These are phyloP conservation scores for Onthophagus sagittarius DNA, from an alignment of 2,888 invertebrate genomes.

Conservation along the genomic window DNA sequence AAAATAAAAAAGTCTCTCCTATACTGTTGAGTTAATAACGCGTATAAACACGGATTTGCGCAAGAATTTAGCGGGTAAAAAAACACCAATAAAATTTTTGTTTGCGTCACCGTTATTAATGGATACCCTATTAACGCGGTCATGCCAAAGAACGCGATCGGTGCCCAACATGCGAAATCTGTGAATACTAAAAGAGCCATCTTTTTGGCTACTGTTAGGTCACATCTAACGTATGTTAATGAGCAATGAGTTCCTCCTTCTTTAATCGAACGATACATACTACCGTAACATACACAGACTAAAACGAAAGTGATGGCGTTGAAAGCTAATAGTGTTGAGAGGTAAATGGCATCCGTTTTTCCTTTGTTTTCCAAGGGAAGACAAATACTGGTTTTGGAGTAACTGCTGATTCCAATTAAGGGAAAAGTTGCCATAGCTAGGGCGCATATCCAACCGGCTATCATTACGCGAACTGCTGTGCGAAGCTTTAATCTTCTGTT, in stretches of 20 bases:
- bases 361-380: conserved; percentile 59
- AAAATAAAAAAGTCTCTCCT: conserved; percentile 56
- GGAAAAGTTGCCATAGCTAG: conserved; percentile 58
- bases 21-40: conserved; percentile 63
- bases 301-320: conserved; percentile 61
- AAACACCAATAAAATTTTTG: conserved; percentile 59
- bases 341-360: conserved; percentile 54
- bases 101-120: conserved; percentile 54
- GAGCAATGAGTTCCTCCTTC: conserved; percentile 54
- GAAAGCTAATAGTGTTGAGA: conserved; percentile 55
- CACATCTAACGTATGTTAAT: conserved; percentile 47
- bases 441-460: conserved; percentile 57
- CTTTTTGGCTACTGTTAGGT: conserved; percentile 57
- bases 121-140: conserved; percentile 62
- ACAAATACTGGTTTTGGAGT: conserved; percentile 65
- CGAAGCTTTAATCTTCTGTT: conserved; percentile 58
- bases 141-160: conserved; percentile 63
- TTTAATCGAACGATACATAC: conserved; percentile 59
- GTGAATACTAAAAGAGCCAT: conserved; percentile 67
- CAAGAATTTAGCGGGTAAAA: conserved; percentile 68
- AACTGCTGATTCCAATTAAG: conserved; percentile 60
- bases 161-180: conserved; percentile 61
- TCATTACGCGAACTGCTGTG: conserved; percentile 57
- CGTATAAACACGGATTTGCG: conserved; percentile 67
- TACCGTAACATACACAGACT: conserved; percentile 60